phyloP scores from a whole-genome alignment of 2,113 vertebrate species.

The Periophthalmus modestus region DNA sequence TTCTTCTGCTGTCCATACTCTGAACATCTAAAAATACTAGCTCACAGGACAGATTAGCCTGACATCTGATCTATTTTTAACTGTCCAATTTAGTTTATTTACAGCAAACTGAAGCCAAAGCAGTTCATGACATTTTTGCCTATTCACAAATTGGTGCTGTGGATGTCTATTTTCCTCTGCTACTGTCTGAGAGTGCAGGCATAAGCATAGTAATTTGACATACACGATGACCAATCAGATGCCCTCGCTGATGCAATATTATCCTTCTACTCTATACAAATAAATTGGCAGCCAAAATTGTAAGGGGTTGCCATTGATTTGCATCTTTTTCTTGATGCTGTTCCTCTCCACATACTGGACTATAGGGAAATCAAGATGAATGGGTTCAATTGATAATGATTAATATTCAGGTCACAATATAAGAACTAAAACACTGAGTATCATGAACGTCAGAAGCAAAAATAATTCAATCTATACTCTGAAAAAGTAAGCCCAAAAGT shows the following conservation, averaged over 20 bases:
- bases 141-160: background rate
- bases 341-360: too few species aligned
- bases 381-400: too few species aligned
- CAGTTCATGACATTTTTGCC: background rate
- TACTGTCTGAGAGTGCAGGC: background rate
- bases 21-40: conserved; percentile 26
- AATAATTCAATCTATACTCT: background rate
- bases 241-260: background rate
- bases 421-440: too few species aligned
- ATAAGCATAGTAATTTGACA: background rate
- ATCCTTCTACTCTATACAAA: too few species aligned
- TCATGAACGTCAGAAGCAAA: background rate
- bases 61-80: conserved; percentile 39
- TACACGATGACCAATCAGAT: background rate
- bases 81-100: conserved; percentile 12
- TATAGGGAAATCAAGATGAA: too few species aligned
- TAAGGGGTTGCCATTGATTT: too few species aligned
- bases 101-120: conserved; percentile 4
- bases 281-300: too few species aligned
- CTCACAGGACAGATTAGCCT: conserved; percentile 28
- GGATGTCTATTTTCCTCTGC: background rate
- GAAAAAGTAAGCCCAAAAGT: too few species aligned
- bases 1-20: conserved; percentile 22
- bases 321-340: too few species aligned
- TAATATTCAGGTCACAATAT: too few species aligned